Percentiles rank a stretch among this genome's conserved stretches.
Conservation (phyloP, 2,888 invertebrate species). For the Melanchra persicariae region DNA sequence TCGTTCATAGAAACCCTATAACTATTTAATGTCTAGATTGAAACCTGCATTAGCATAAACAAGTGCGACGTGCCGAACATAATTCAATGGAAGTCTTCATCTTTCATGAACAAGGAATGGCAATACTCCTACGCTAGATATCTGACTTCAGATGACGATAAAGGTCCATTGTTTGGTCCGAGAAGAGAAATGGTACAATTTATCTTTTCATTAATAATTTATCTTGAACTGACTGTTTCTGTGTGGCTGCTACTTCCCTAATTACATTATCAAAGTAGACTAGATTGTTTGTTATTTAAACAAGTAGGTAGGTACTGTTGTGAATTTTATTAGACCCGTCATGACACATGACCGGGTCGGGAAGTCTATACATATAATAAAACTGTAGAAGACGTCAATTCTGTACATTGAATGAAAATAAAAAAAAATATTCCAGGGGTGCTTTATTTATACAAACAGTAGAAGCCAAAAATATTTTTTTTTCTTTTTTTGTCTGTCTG, state of each 20-base stretch:
- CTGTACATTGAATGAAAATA: too few relatives aligned
- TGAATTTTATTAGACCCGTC: neutral
- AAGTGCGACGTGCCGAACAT: constrained; percentile 13
- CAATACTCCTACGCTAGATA: neutral
- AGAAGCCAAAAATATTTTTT: too few relatives aligned
- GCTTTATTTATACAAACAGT: too few relatives aligned
- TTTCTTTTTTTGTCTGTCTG: too few relatives aligned
- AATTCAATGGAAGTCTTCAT: constrained; percentile 19
- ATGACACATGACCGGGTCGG: neutral
- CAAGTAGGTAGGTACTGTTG: neutral
- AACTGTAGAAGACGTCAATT: too few relatives aligned
- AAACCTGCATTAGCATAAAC: constrained; percentile 23
- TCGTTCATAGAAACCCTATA: constrained; percentile 16
- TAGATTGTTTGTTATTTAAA: neutral
- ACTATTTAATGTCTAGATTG: constrained; percentile 23
- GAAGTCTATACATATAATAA: too few relatives aligned
- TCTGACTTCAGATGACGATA: constrained; percentile 10
- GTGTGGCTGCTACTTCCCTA: constrained; percentile 10
- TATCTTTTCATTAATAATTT: constrained; percentile 18
- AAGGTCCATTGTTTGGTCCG: constrained; percentile 13
- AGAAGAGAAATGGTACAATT: constrained; percentile 10
- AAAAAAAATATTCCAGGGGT: too few relatives aligned
- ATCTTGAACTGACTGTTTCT: neutral
- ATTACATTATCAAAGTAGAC: constrained; percentile 2
- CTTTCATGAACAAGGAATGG: constrained; percentile 13